These are phyloP conservation scores for Halcyon senegalensis DNA, from an alignment of 2,113 vertebrate genomes.

Conservation along the genomic window DNA sequence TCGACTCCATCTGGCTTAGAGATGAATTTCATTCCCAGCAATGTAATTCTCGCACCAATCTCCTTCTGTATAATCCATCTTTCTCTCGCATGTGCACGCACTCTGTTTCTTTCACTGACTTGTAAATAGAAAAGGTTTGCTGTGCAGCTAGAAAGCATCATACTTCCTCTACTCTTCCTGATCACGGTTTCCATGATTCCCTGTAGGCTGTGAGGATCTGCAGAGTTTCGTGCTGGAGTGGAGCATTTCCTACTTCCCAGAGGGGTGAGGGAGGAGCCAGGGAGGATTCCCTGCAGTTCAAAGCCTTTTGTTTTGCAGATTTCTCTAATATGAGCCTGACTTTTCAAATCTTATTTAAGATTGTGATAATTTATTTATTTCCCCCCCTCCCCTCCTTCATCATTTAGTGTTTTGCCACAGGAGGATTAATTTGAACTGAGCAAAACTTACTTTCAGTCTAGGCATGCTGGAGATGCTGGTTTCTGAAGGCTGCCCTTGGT, in stretches of 20 bases:
- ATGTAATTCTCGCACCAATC: not conserved
- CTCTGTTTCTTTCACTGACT: not conserved
- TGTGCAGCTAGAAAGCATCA: not conserved
- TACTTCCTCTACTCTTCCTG: not conserved
- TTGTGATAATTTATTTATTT: too few species aligned
- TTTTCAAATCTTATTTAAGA: not conserved
- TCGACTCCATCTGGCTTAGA: slow-evolving; percentile 38
- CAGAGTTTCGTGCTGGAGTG: not conserved
- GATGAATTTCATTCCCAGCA: not conserved
- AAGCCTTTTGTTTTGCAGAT: not conserved
- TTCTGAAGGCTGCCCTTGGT: not conserved
- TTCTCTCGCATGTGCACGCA: not conserved
- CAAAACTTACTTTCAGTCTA: not conserved
- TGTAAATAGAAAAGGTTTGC: not conserved
- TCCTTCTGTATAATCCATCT: not conserved
- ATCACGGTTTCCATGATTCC: not conserved
- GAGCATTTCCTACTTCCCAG: not conserved
- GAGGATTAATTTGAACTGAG: not conserved
- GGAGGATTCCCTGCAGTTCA: not conserved
- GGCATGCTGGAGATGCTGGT: not conserved
- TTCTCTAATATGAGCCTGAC: not conserved
- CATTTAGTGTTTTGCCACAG: not conserved
- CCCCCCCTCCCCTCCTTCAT: not conserved
- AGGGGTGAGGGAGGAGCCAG: not conserved
- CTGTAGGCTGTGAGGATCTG: not conserved